phyloP scores from a whole-genome alignment of 2,113 vertebrate species.

The Oncorhynchus mykiss region DNA sequence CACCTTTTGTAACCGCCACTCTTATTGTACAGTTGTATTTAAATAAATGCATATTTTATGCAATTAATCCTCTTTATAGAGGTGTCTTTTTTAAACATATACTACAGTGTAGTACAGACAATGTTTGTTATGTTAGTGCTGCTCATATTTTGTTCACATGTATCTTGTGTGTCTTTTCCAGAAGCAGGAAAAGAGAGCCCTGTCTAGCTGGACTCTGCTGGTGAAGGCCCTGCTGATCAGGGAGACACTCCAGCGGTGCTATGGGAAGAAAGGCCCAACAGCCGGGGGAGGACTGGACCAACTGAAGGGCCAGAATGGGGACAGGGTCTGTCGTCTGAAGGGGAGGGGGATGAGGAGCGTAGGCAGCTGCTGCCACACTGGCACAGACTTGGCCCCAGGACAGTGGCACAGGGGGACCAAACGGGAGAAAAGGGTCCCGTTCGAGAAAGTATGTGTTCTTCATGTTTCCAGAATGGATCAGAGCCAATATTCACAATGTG shows the following conservation, averaged over 20 bases:
- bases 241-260: slow-evolving; percentile 84
- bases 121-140: no score
- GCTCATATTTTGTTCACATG: not conserved
- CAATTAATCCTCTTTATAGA: no score
- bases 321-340: slow-evolving; percentile 77
- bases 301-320: not conserved
- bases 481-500: no score
- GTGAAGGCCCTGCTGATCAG: slow-evolving; percentile 88
- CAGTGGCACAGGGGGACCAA: slow-evolving; percentile 50
- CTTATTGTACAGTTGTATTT: no score
- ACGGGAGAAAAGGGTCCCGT: slow-evolving; percentile 83
- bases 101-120: no score
- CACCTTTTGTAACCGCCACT: no score
- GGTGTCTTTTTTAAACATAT: no score
- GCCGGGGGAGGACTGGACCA: slow-evolving; percentile 17
- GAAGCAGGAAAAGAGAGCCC: slow-evolving; percentile 88
- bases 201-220: slow-evolving; percentile 90
- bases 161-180: slow-evolving; percentile 47
- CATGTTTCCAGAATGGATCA: no score
- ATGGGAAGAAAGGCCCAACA: slow-evolving; percentile 73
- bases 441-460: slow-evolving; percentile 80
- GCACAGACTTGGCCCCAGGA: slow-evolving; percentile 86
- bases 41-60: no score
- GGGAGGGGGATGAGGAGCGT: slow-evolving; percentile 40
- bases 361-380: slow-evolving; percentile 61